Evolutionary conservation across 1,140 invertebrate species (phyloP).

Genomic region (Arion vulgaris): DNA sequence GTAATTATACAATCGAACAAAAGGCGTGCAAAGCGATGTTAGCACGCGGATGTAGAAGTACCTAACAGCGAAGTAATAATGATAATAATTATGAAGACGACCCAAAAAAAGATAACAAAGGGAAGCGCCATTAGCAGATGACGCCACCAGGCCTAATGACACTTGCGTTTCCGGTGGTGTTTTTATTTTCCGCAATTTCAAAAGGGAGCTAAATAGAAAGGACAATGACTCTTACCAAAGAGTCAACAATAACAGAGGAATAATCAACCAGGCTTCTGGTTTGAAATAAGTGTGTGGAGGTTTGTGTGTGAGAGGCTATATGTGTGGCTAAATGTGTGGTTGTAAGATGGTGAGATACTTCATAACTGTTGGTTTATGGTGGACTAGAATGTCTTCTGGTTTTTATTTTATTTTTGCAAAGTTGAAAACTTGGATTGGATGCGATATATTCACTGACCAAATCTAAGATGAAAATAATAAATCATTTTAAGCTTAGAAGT

Average conservation of each 20-base stretch:
- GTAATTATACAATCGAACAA: neutral
- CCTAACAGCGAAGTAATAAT: slow-evolving; percentile 15
- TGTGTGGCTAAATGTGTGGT: no score
- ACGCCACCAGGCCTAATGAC: slow-evolving; percentile 26
- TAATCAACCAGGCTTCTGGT: neutral
- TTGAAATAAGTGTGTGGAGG: neutral
- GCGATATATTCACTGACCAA: neutral
- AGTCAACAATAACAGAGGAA: slow-evolving; percentile 18
- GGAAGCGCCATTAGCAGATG: slow-evolving; percentile 23
- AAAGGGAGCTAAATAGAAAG: slow-evolving; percentile 5
- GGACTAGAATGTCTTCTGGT: neutral
- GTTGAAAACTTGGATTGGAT: neutral
- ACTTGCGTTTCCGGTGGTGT: slow-evolving; percentile 25
- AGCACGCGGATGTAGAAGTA: neutral
- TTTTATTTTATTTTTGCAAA: neutral
- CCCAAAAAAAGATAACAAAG: slow-evolving; percentile 2
- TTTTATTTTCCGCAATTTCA: slow-evolving; percentile 7
- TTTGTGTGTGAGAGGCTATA: no score
- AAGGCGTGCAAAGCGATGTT: neutral
- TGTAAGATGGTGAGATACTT: neutral
- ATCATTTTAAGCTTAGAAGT: no score
- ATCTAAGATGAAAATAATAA: neutral
- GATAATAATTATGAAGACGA: slow-evolving; percentile 24
- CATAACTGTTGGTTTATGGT: neutral
- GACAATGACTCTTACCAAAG: neutral